These are phyloP conservation scores for Poeciliopsis presidionis DNA, from an alignment of 2,797 vertebrate genomes.

Conservation along the genomic window DNA sequence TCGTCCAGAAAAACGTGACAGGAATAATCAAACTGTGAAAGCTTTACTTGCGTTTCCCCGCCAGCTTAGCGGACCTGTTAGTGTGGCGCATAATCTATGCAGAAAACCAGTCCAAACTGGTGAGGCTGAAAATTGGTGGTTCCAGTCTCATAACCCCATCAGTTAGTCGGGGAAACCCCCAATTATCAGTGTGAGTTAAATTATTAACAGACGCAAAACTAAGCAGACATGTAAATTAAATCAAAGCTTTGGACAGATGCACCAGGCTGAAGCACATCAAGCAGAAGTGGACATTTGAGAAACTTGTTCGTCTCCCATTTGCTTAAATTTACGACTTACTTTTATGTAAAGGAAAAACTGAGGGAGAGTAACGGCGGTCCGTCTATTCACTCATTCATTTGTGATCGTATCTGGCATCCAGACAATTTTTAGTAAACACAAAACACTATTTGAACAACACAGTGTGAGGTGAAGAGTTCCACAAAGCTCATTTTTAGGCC, in stretches of 20 bases:
- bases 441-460: neutral
- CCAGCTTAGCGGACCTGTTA: neutral
- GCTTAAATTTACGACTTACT: too few species aligned
- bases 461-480: neutral
- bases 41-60: neutral
- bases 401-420: too few species aligned
- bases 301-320: neutral
- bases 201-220: neutral
- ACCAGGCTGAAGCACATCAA: too few species aligned
- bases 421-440: too few species aligned
- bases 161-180: too few species aligned
- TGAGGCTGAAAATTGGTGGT: neutral
- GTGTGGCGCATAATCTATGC: neutral
- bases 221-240: neutral
- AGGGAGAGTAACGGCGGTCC: too few species aligned
- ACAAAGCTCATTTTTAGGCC: neutral
- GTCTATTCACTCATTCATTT: too few species aligned
- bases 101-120: neutral
- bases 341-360: too few species aligned
- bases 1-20: too few species aligned
- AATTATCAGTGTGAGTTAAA: neutral
- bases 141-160: neutral
- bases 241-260: neutral
- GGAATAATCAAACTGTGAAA: too few species aligned
- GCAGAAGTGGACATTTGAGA: neutral